Base-by-base conservation (phyloP, 64 coral and sea anemone genomes). In the Orbicella faveolata region DNA sequence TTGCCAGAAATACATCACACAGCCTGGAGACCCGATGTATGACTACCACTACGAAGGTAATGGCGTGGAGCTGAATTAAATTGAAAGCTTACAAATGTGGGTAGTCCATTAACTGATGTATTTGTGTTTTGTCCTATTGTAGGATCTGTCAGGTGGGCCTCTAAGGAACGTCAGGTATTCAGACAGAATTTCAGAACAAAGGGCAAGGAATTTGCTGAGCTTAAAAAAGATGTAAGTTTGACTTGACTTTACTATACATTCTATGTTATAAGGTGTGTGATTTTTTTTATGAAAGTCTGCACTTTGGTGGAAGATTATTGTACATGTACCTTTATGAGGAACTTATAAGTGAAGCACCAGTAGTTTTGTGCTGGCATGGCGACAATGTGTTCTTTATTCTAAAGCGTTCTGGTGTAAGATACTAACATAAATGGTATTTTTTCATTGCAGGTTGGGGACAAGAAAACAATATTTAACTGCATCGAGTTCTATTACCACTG, bases 401-500 rank as follows among this genome's bases (percentile, higher is more conserved):
- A 12, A 59, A 15, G 15, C 11, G 9, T 2, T 59, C 12, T 59
- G 15, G 55, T 59, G 0, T 6, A 59, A 59, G 55, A 59, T 59
- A 59, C 55, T 2, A 59, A 59, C 55, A 59, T 59, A 18, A 51
- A 51, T 52, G 3, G 16, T 48, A 48, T 39, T n/a, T 84, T 59
- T 57, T 74, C 19, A 21, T 86, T 81, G 3, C 52, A 96, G 94
- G 81, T 98, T 90, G 91, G 91, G 48, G 87, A 77, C 7, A 93
- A 94, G 48, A 98, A 98, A 81, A 91, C 78, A 80, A 91, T 98
- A 0, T 75, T 88, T 78, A 90, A 98, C 62, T 98, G 96, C 75
- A 92, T 98, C 2, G 96, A 98, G 65, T 98, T 98, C 74, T 98
- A 98, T 52, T 98, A 98, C 63, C 80, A 95, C 1, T 98, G 96